phyloP scores from a whole-genome alignment of 2,888 invertebrate species.

The Epistrophella euchroma region DNA sequence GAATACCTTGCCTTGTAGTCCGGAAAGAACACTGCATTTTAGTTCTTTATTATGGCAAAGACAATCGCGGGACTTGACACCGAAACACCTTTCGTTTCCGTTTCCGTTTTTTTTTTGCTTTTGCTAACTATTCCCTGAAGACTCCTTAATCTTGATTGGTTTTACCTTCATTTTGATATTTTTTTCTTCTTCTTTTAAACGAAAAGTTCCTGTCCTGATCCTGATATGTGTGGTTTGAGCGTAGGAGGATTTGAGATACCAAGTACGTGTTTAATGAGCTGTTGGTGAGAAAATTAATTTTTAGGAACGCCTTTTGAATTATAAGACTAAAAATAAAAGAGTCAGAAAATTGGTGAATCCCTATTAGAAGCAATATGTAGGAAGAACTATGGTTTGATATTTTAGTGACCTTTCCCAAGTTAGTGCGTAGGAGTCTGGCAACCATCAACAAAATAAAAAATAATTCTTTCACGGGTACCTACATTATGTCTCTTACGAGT shows the following conservation, averaged over 20 bases:
- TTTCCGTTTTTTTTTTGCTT: conserved; percentile 18
- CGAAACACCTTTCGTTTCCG: conserved; percentile 17
- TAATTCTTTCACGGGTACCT: too few relatives aligned
- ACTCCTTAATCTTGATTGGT: conserved; percentile 65
- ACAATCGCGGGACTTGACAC: conserved; percentile 36
- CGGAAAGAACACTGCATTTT: conserved; percentile 33
- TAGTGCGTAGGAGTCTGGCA: too few relatives aligned
- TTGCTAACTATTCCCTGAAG: conserved; percentile 54
- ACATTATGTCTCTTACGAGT: too few relatives aligned
- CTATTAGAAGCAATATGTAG: background rate
- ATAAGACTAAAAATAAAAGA: background rate
- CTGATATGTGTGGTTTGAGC: background rate
- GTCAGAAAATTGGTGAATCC: background rate
- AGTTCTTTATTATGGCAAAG: conserved; percentile 19
- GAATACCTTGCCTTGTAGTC: background rate
- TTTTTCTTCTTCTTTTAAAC: background rate
- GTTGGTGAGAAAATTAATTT: conserved; percentile 42
- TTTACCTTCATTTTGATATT: conserved; percentile 49
- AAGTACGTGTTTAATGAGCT: conserved; percentile 69
- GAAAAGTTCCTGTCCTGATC: background rate
- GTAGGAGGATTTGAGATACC: conserved; percentile 24
- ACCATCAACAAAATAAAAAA: too few relatives aligned
- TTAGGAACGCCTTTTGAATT: conserved; percentile 13
- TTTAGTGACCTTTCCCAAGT: background rate
- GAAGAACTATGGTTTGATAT: background rate